A percentile compares a stretch with the other conserved stretches of the same genome.
phyloP scores from a whole-genome alignment of 2,113 vertebrate species.

The Delphinus delphis region DNA sequence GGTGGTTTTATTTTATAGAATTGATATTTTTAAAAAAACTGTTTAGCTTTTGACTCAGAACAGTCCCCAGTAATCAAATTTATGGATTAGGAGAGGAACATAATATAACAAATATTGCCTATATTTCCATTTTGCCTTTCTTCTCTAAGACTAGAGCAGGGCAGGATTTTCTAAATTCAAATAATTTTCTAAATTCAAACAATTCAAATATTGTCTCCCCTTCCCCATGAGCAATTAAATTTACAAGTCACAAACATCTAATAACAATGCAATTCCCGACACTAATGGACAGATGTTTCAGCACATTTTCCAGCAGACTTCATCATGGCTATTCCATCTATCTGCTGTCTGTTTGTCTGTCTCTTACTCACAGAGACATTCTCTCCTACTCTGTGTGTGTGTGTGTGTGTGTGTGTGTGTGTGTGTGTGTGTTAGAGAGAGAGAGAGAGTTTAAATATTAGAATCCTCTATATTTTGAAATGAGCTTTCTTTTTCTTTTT shows the following conservation, averaged over 20 bases:
- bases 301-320: not conserved
- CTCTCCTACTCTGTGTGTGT: not conserved
- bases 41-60: not conserved
- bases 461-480: constrained; percentile 20
- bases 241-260: too few species aligned
- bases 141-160: not conserved
- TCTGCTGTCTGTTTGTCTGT: not conserved
- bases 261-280: not conserved
- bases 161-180: not conserved
- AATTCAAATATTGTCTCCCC: not conserved
- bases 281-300: not conserved
- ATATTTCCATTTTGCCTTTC: not conserved
- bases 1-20: not conserved
- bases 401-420: not conserved
- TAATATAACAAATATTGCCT: not conserved
- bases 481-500: not conserved
- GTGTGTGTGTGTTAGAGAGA: not conserved
- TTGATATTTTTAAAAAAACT: not conserved
- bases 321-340: not conserved
- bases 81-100: not conserved
- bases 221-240: not conserved
- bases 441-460: not conserved
- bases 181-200: constrained; percentile 12
- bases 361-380: not conserved
- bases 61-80: not conserved